These are phyloP conservation scores for Marmota monax DNA, from an alignment of 2,113 vertebrate species.

Conservation along the genomic window DNA sequence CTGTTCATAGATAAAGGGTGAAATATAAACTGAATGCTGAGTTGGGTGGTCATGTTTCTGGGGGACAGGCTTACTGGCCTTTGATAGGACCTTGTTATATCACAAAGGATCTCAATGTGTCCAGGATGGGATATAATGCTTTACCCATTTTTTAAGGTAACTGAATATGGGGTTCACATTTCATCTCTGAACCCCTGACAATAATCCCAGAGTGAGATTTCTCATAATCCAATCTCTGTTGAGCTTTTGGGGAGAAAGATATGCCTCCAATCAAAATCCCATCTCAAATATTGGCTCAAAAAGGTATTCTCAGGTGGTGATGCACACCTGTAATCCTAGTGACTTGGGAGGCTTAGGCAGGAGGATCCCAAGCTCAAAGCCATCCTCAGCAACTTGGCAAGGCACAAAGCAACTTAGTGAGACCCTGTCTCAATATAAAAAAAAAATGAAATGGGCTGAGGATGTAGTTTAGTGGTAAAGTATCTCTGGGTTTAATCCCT, in stretches of 20 bases:
- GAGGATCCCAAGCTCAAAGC: no score
- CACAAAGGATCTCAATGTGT: accelerated
- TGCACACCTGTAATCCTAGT: no score
- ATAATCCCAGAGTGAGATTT: background rate
- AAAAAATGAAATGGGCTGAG: no score
- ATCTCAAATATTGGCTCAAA: background rate
- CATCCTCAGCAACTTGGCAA: no score
- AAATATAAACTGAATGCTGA: background rate
- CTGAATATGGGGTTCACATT: background rate
- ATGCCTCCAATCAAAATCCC: background rate
- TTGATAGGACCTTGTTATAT: background rate
- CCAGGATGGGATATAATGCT: accelerated
- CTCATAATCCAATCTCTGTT: background rate
- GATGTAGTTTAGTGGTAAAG: no score
- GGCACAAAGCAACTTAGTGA: no score
- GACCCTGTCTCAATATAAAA: no score
- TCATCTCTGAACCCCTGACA: background rate
- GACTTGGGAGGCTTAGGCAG: no score
- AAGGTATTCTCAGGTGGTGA: background rate
- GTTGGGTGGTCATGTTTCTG: background rate
- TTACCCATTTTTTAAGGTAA: background rate
- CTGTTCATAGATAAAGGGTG: background rate
- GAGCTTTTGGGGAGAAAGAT: background rate
- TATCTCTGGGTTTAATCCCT: no score
- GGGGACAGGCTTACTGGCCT: background rate